Evolutionary conservation across 2,113 vertebrate genomes (phyloP).

Genomic region (Sylvilagus bachmani): DNA sequence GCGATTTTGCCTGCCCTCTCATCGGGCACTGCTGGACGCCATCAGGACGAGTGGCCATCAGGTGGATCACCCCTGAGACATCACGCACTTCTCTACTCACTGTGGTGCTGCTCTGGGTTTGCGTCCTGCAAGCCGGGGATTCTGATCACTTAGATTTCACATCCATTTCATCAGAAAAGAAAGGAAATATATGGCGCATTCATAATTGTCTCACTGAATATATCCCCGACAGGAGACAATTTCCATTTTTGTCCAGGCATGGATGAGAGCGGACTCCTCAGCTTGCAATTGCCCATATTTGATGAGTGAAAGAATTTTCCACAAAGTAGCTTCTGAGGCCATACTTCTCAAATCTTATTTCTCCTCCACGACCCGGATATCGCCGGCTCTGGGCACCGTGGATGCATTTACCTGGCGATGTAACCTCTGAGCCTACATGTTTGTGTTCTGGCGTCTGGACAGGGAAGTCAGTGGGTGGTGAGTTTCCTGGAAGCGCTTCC

Average conservation of each 20-base stretch:
- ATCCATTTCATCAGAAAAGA: not conserved
- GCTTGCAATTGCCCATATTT: not conserved
- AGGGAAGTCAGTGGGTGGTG: not conserved
- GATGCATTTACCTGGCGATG: not conserved
- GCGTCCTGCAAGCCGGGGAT: not conserved
- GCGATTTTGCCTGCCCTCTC: not conserved
- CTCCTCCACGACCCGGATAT: not conserved
- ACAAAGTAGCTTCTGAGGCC: not conserved
- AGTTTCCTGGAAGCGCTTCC: not conserved
- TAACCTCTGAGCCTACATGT: not conserved
- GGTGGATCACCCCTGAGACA: not conserved
- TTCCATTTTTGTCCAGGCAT: not conserved
- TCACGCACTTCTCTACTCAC: not conserved
- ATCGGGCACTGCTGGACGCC: not conserved
- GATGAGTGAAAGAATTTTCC: constrained; percentile 1
- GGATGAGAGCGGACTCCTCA: not conserved
- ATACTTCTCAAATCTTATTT: not conserved
- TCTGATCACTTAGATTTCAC: not conserved
- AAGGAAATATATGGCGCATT: not conserved
- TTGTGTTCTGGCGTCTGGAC: not conserved
- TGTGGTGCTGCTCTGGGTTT: not conserved
- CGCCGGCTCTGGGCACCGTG: not conserved
- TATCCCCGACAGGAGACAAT: not conserved
- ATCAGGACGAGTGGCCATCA: constrained; percentile 5
- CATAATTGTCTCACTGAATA: not conserved